Evolutionary conservation across 1,140 invertebrate genomes (phyloP), one percentile per base, ranked within the genome.

Genomic region (Dendrolimus kikuchii): DNA sequence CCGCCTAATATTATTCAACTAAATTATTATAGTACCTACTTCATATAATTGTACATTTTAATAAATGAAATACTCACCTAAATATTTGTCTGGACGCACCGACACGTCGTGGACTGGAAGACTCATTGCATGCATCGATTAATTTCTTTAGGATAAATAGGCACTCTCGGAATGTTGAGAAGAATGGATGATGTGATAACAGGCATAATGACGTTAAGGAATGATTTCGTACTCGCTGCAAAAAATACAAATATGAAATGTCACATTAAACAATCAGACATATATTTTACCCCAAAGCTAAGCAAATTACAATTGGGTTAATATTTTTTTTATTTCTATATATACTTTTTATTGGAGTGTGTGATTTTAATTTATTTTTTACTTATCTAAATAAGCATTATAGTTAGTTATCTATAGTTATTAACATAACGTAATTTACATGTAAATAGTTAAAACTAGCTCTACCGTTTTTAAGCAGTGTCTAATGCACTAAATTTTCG

Each of bases 141-240:
- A 99, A 89, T 75, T 95, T 95, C 82, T 97, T 96, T 64, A 99
- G 89, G 70, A 98, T 94, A 87, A 96, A 96, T 59, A 99, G 91
- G 89, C 98, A 98, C 88, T 99, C 96, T 55, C 98, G 94, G 90
- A 99, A 99, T 73, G 94, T 97, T 45, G 97, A 95, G 83, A 99
- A 98, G 87, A 99, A 99, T 41, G 98, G 98, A 91, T 99, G 98
- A 91, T 99, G 98, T 59, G 97, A 99, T 44, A 99, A 91, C 64
- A 99, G 93, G 88, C 98, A 99, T 49, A 99, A 89, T 43, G 98
- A 99, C 43, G 98, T 99, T 59, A 99, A 88, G 7, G 96, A 97
- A 86, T 98, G 94, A 88, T 94, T 97, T 72, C 93, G 90, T 63
- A 94, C 89, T 70, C 92, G 90, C 92, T 95, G 92, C 59, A 87